Percentiles rank a stretch among this genome's conserved stretches.
These are phyloP conservation scores for Chrysocyon brachyurus DNA, from an alignment of 2,797 vertebrate genomes.

Conservation along the genomic window DNA sequence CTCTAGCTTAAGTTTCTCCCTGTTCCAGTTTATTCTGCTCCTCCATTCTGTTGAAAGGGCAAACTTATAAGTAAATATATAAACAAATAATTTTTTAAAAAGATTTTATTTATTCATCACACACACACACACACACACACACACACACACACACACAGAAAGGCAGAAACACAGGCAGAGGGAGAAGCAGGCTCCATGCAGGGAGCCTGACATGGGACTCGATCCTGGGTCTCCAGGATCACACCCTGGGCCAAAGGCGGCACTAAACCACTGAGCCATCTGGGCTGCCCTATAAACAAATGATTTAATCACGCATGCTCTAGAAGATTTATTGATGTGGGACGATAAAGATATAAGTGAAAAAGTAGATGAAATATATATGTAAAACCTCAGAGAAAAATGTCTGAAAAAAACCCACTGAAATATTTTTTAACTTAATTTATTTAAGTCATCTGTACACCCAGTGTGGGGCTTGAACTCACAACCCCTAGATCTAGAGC, in stretches of 20 bases:
- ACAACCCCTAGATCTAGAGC: not conserved
- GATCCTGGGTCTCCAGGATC: too few relatives aligned
- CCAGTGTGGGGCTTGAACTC: not conserved
- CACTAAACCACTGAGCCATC: too few relatives aligned
- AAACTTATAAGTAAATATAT: not conserved
- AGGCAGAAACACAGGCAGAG: too few relatives aligned
- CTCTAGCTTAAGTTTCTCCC: not conserved
- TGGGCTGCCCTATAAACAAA: not conserved
- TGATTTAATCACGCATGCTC: not conserved
- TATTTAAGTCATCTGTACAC: not conserved
- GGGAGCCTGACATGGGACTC: too few relatives aligned
- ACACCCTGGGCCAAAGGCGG: too few relatives aligned
- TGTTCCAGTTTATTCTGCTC: slow-evolving; percentile 33
- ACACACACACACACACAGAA: too few relatives aligned
- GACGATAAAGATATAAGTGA: not conserved
- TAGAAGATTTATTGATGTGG: not conserved
- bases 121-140: too few relatives aligned
- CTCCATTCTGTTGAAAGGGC: slow-evolving; percentile 37
- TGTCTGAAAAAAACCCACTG: not conserved
- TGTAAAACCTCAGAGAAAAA: slow-evolving; percentile 54
- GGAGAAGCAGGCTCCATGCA: too few relatives aligned
- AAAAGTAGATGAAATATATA: not conserved
- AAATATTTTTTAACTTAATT: not conserved
- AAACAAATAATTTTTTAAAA: not conserved
- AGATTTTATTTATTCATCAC: too few relatives aligned